Conservation (phyloP, 2,797 vertebrate species). For the Peromyscus melanophrys region DNA sequence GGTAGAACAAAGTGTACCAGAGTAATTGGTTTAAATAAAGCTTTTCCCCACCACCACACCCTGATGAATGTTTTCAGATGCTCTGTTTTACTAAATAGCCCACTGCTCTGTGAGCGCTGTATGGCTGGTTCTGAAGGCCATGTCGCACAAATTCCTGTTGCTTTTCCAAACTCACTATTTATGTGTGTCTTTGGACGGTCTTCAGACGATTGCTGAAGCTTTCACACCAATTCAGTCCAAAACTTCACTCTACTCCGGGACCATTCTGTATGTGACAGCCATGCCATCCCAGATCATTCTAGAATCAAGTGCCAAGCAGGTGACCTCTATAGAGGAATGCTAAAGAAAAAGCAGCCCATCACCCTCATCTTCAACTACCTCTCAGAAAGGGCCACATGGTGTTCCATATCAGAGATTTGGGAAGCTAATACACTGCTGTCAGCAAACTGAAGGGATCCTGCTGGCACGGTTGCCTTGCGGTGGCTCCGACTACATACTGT, state of each 20-base stretch:
- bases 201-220: constrained; percentile 73
- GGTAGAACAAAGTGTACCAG: neutral
- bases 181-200: constrained; percentile 79
- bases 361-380: constrained; percentile 24
- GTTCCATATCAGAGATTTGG: constrained; percentile 70
- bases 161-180: constrained; percentile 78
- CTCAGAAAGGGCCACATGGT: constrained; percentile 52
- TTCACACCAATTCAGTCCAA: constrained; percentile 67
- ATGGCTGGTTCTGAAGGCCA: constrained; percentile 56
- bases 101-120: constrained; percentile 19
- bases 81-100: constrained; percentile 57
- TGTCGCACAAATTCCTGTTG: constrained; percentile 75
- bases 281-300: constrained; percentile 37
- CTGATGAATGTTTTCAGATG: constrained; percentile 57
- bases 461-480: constrained; percentile 65
- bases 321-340: constrained; percentile 37
- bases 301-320: constrained; percentile 63
- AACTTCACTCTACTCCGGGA: constrained; percentile 44
- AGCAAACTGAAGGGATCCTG: constrained; percentile 60
- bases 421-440: constrained; percentile 66
- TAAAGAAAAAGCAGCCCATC: neutral
- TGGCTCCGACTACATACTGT: constrained; percentile 78
- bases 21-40: constrained; percentile 36
- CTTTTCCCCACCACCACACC: neutral
- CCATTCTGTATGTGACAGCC: constrained; percentile 59